A percentile compares a stretch with the other conserved stretches of the same genome.
Conservation (phyloP, 2,888 invertebrate species). For the Yponomeuta evonymella region DNA sequence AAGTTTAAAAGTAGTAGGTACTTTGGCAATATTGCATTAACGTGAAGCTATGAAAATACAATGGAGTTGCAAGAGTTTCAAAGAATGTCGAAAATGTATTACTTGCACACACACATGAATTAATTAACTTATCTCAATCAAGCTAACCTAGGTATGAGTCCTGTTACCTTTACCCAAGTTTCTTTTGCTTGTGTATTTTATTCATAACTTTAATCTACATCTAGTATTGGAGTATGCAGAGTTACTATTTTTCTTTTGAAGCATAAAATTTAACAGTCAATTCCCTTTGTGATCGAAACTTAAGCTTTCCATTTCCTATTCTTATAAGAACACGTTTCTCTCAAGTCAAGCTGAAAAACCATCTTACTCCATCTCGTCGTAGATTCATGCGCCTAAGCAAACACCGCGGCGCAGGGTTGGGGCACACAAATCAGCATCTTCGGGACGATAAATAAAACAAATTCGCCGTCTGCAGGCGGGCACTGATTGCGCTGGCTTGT, state of each 20-base stretch:
- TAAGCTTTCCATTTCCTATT: neutral
- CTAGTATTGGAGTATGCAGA: too few species aligned
- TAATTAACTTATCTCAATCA: too few species aligned
- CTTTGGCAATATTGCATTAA: neutral
- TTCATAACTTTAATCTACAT: too few species aligned
- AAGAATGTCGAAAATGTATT: too few species aligned
- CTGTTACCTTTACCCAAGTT: too few species aligned
- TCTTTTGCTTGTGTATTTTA: too few species aligned
- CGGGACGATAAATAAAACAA: constrained; percentile 15
- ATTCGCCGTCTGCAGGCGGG: constrained; percentile 4
- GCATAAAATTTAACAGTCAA: too few species aligned
- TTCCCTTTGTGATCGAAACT: neutral
- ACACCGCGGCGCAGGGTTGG: constrained; percentile 11
- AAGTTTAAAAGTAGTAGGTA: neutral
- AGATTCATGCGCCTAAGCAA: neutral
- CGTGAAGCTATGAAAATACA: neutral
- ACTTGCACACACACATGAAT: too few species aligned
- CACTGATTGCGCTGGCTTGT: constrained; percentile 12
- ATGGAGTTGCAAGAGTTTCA: neutral
- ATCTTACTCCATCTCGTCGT: neutral
- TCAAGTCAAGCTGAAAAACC: neutral
- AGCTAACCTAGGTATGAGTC: too few species aligned
- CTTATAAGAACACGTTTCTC: neutral
- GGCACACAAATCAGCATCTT: constrained; percentile 24
- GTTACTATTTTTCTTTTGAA: too few species aligned